phyloP scores from a whole-genome alignment of 1,140 invertebrate species.

The Leptopilina boulardi region DNA sequence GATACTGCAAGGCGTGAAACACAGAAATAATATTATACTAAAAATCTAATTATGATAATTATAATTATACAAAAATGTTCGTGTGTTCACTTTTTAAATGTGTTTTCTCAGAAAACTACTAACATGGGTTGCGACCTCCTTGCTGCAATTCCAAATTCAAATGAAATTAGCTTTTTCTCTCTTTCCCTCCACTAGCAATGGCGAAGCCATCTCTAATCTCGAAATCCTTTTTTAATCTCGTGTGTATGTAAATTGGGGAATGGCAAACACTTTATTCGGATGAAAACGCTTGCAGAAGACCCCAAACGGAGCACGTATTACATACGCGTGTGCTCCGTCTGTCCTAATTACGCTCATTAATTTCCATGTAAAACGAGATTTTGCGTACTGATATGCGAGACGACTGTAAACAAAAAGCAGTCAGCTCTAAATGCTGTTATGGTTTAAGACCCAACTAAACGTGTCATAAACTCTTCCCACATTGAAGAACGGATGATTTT shows the following conservation, averaged over 20 bases:
- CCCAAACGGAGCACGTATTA: constrained; percentile 4
- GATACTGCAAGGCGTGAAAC: neutral
- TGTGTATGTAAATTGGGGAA: constrained; percentile 30
- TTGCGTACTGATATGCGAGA: constrained; percentile 26
- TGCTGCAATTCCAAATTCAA: constrained; percentile 7
- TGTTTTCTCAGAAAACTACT: neutral
- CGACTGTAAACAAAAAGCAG: constrained; percentile 26
- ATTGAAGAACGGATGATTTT: neutral
- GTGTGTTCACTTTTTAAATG: neutral
- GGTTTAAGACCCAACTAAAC: neutral
- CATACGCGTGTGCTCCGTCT: constrained; percentile 24
- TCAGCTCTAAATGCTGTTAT: constrained; percentile 19
- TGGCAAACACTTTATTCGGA: constrained; percentile 32
- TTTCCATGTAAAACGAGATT: constrained; percentile 18
- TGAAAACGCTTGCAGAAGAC: constrained; percentile 27
- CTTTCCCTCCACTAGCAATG: no score
- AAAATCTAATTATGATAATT: constrained; percentile 22
- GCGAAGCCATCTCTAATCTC: constrained; percentile 25
- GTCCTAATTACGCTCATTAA: constrained; percentile 33
- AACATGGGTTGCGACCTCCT: constrained; percentile 1
- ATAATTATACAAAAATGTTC: neutral
- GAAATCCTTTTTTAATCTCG: constrained; percentile 33
- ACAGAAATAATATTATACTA: neutral
- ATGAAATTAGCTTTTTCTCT: constrained; percentile 22
- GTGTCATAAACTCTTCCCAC: neutral